phyloP scores from a whole-genome alignment of 2,797 vertebrate species.

The Erpetoichthys calabaricus region DNA sequence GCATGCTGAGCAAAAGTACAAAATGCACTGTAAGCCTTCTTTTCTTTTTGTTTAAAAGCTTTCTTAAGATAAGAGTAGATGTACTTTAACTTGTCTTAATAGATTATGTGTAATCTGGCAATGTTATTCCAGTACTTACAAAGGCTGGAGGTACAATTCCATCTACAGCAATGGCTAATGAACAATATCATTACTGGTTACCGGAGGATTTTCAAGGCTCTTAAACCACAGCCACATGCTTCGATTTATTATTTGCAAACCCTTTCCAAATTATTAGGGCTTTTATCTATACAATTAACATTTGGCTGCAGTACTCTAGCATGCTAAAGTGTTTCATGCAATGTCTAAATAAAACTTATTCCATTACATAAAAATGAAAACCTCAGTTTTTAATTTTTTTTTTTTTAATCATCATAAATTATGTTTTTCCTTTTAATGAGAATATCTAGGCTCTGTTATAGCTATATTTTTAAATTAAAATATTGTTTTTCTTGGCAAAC shows the following conservation, averaged over 20 bases:
- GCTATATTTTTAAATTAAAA: too few relatives aligned
- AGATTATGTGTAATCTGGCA: too few relatives aligned
- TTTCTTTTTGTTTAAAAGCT: too few relatives aligned
- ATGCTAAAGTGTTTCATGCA: background rate
- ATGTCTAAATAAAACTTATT: background rate
- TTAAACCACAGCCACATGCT: background rate
- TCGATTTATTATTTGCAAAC: background rate
- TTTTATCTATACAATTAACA: background rate
- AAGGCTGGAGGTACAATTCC: background rate
- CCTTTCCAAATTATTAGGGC: background rate
- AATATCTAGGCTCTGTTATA: too few relatives aligned
- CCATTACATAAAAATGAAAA: too few relatives aligned
- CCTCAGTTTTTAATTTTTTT: too few relatives aligned
- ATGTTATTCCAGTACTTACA: background rate
- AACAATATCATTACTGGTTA: background rate
- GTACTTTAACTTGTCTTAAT: background rate
- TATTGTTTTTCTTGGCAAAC: too few relatives aligned
- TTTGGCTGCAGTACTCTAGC: background rate
- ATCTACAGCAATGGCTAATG: conserved; percentile 1
- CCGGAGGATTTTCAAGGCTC: background rate
- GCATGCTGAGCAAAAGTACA: too few relatives aligned
- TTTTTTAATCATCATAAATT: too few relatives aligned
- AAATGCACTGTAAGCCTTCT: too few relatives aligned
- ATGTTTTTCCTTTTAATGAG: too few relatives aligned
- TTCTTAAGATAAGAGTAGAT: background rate